These are phyloP conservation scores for Takifugu flavidus DNA, from an alignment of 2,113 vertebrate species.

Conservation along the genomic window DNA sequence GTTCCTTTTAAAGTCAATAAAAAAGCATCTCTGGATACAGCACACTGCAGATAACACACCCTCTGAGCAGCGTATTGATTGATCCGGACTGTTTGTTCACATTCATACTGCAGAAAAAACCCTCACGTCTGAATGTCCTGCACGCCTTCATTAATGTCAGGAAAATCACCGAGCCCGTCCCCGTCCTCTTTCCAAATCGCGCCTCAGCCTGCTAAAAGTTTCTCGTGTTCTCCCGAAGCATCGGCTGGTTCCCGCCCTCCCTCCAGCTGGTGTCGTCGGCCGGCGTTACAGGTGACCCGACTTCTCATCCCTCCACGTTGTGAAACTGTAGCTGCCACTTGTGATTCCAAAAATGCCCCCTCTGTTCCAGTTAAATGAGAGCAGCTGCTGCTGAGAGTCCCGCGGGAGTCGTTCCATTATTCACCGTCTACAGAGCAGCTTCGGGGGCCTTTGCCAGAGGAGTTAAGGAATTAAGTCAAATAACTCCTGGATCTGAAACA, in stretches of 20 bases:
- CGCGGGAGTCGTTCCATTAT: slow-evolving; percentile 46
- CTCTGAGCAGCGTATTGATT: slow-evolving; percentile 27
- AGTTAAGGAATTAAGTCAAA: slow-evolving; percentile 13
- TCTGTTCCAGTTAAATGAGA: slow-evolving; percentile 21
- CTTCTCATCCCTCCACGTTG: slow-evolving; percentile 3
- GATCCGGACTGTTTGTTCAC: slow-evolving; percentile 27
- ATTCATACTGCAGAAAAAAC: background rate
- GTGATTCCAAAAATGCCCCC: slow-evolving; percentile 17
- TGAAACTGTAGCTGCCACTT: slow-evolving; percentile 1
- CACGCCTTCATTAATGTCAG: too few species aligned
- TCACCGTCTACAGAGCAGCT: slow-evolving; percentile 35
- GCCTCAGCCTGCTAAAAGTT: too few species aligned
- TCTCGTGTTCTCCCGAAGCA: background rate
- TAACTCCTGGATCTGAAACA: background rate
- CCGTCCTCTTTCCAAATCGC: too few species aligned
- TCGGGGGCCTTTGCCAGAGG: slow-evolving; percentile 24
- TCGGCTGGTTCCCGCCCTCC: background rate
- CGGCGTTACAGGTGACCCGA: slow-evolving; percentile 15
- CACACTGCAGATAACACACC: slow-evolving; percentile 47
- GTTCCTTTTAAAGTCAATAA: slow-evolving; percentile 51
- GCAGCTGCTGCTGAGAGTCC: slow-evolving; percentile 29
- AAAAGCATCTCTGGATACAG: slow-evolving; percentile 29
- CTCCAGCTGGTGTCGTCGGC: background rate
- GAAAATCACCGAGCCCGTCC: too few species aligned
- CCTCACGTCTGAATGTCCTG: too few species aligned